Evolutionary conservation across 2,113 vertebrate genomes (phyloP), one percentile per base, ranked within the genome.

Genomic region (Pachycephala philippinensis): DNA sequence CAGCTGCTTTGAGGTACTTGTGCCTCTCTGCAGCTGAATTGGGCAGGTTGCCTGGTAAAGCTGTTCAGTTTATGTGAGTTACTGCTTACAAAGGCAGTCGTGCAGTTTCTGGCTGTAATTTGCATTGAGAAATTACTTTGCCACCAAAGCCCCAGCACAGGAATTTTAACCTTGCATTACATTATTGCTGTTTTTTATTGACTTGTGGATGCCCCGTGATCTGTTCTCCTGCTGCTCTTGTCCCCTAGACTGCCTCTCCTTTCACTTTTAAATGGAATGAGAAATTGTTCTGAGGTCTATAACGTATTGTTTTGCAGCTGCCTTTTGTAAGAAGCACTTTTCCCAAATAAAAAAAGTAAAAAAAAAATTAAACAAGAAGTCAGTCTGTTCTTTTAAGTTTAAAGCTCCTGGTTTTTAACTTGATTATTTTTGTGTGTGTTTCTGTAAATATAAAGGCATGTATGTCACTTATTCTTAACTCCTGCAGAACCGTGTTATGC

Each of bases 281-380:
- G 96, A 97, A 97, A 97, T 96, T 97, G 95, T 97, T 98, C 97
- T 95, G 97, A 98, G 97, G 97, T 97, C 97, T 98, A 96, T 94
- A 97, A 96, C n/a, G 89, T 97, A 96, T 97, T 98, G 97, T 98
- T 98, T 98, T 98, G 96, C 98, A 98, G 98, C 97, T 98, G 97
- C 97, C 97, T 98, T 98, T 98, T 98, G 98, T 98, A 98, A 98
- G 98, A 98, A 97, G 98, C 98, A 98, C 98, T 98, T 98, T 98
- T 98, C 98, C 98, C 98, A 98, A 98, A 98, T 98, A 98, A 98
- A 98, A 95, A 97, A 97, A 78, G 54, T 5, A 10, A 45, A 97
- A 96, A 96, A 94, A 89, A 96, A 86, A 37, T 6, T 30, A 76
- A 86, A 81, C 15, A 82, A 86, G 56, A 81, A 81, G 54, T 65